Evolutionary conservation across 2,888 invertebrate genomes (phyloP).

Genomic region (Andricus curvator): DNA sequence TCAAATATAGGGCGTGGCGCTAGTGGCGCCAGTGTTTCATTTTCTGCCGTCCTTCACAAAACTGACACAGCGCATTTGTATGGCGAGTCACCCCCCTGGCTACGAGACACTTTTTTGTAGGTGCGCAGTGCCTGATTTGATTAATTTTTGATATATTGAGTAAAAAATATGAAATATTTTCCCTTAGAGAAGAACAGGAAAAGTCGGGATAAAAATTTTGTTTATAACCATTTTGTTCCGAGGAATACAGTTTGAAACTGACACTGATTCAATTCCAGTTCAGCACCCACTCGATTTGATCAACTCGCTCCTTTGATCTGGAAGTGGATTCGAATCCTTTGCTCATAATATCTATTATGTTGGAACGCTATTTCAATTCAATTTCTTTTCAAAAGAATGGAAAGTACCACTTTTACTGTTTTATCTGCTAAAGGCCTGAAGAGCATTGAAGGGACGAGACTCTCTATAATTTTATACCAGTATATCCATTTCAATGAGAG

Average conservation of each 20-base stretch:
- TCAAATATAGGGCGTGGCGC: no score
- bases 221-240: not conserved
- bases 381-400: constrained; percentile 50
- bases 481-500: constrained; percentile 47
- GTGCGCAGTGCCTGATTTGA: no score
- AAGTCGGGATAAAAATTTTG: not conserved
- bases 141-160: no score
- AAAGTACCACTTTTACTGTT: constrained; percentile 55
- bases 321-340: constrained; percentile 45
- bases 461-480: constrained; percentile 26
- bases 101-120: no score
- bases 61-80: no score
- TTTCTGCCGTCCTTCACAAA: no score
- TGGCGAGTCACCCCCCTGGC: no score
- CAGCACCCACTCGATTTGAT: not conserved
- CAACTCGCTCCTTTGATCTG: constrained; percentile 7
- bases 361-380: constrained; percentile 50
- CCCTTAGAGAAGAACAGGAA: no score
- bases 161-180: no score
- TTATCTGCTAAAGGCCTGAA: constrained; percentile 52
- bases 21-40: no score
- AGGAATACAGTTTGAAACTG: not conserved
- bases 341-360: constrained; percentile 51
- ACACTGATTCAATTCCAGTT: not conserved
- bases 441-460: constrained; percentile 39